Conservation (phyloP, 2,797 vertebrate species). For the Galagoides demidoff region DNA sequence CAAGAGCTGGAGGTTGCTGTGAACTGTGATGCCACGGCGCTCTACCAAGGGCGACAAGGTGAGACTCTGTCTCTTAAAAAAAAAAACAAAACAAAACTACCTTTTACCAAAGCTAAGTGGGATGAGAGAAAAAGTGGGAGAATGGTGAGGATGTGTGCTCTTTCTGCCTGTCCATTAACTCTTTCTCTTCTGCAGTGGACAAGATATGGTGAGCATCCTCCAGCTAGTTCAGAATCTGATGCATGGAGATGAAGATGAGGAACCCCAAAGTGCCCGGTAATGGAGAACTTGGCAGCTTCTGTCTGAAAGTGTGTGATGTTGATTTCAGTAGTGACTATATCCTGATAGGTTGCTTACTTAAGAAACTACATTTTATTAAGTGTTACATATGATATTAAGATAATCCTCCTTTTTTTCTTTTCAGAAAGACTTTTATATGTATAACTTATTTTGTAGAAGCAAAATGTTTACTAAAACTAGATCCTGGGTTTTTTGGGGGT, state of each 20-base stretch:
- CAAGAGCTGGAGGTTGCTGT: no score
- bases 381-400: background rate
- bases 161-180: background rate
- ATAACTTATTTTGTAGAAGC: constrained; percentile 2
- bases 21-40: no score
- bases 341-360: background rate
- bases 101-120: background rate
- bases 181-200: constrained; percentile 89
- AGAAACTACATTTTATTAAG: background rate
- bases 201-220: constrained; percentile 94
- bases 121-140: background rate
- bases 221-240: constrained; percentile 96
- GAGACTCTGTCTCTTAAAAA: no score
- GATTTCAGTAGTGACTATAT: background rate
- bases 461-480: constrained; percentile 32
- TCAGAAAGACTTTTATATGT: background rate
- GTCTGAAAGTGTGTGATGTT: background rate
- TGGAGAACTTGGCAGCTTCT: background rate
- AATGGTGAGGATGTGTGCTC: background rate
- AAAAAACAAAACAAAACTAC: background rate
- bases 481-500: background rate
- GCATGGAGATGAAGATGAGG: constrained; percentile 93
- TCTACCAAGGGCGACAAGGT: no score
- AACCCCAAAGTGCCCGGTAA: constrained; percentile 90
- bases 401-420: background rate